Base-by-base conservation (phyloP, 1,140 invertebrate species). In the Nasonia vitripennis region DNA sequence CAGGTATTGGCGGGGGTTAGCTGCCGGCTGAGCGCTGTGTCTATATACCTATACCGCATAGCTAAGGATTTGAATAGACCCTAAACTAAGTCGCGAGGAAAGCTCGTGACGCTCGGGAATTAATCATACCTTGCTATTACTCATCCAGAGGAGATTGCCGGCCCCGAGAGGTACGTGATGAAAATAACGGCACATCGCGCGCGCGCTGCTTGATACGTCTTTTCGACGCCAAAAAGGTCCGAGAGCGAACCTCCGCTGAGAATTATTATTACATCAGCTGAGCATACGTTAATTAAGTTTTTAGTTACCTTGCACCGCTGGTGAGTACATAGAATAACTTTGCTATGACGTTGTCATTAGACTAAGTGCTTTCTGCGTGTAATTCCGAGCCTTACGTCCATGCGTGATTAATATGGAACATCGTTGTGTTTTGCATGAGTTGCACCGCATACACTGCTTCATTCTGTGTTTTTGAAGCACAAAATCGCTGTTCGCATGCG, bases 71-170 rank as follows among this genome's bases (percentile, higher is more conserved):
- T 62, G 55, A 62, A 20, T n/a, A 62, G 17, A 62, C 55, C 55
- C 55, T 62, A 62, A 62, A 62, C 55, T 62, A 62, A 62, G 31
- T 31, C 27, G 11, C 68, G 73, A 45, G 37, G 20, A 41, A 41
- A 41, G 31, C 73, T 45, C 23, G 3, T 9, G 37, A 75, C 73
- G 73, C 23, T 34, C 27, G 3, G 68, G 14, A 37, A 75, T 75
- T 34, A 75, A 75, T 75, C 73, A 75, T 45, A 41, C 37, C 14
- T 17, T 2, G 27, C 73, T 75, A n/a, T 75, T 75, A 75, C 37
- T 75, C 73, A 75, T 45, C 37, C 73, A 11, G 27, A 27, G 6
- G 73, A 45, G 34, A 62, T 34, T 71, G 68, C 68, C 9, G 23
- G 9, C 2, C 1, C 27, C n/a, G 27, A 37, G 17, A 5, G 12